Percentiles rank a stretch among this genome's conserved stretches.
phyloP scores from a whole-genome alignment of 2,797 vertebrate genomes.

The Antrozous pallidus region DNA sequence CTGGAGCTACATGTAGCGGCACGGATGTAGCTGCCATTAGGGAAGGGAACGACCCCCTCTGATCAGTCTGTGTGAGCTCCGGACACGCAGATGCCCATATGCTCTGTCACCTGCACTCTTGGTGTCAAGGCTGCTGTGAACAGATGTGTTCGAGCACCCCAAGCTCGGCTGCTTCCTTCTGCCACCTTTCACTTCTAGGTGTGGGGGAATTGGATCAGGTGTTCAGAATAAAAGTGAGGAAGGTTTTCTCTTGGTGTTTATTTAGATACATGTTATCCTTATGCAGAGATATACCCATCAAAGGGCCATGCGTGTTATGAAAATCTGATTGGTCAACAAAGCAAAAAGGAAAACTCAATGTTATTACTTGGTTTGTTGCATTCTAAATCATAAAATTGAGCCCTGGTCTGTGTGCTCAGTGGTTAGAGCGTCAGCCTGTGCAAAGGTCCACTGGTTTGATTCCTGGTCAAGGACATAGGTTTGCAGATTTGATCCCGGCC shows the following conservation, averaged over 20 bases:
- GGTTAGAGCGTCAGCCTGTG: too few relatives aligned
- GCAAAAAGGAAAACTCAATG: neutral
- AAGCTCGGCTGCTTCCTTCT: neutral
- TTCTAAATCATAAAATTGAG: neutral
- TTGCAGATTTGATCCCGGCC: too few relatives aligned
- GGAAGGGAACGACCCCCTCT: neutral
- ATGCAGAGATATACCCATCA: neutral
- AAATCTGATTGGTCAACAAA: neutral
- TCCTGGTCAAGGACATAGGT: too few relatives aligned
- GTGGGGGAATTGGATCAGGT: neutral
- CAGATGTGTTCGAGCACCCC: accelerated
- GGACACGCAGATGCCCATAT: accelerated
- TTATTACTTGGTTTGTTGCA: neutral
- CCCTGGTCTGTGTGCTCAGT: too few relatives aligned
- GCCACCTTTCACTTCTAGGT: neutral
- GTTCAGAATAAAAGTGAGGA: neutral
- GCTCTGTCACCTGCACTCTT: neutral
- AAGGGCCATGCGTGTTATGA: neutral
- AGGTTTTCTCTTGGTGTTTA: neutral
- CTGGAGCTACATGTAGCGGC: too few relatives aligned
- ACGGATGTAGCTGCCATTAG: neutral
- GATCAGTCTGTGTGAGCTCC: neutral
- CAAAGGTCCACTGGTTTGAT: too few relatives aligned
- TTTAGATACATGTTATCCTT: neutral
- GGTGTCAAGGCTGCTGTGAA: neutral